A percentile compares a stretch with the other conserved stretches of the same genome.
Conservation (phyloP, 2,888 invertebrate genomes). For the Ichneumon xanthorius region DNA sequence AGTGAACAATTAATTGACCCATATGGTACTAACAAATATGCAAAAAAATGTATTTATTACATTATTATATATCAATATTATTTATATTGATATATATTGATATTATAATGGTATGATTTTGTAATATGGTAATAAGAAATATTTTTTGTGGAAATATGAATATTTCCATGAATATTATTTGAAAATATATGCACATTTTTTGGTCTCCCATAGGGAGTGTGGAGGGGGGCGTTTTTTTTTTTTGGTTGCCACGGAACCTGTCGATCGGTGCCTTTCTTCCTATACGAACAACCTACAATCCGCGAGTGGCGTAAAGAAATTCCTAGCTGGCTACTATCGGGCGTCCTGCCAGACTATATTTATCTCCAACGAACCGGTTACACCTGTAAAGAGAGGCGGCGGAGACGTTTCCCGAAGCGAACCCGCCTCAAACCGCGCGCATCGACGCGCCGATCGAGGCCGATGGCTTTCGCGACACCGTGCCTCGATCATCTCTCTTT, state of each 20-base stretch:
- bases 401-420: slow-evolving; percentile 67
- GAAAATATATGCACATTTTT: too few species aligned
- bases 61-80: too few species aligned
- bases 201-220: neutral
- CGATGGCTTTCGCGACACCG: slow-evolving; percentile 46
- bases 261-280: slow-evolving; percentile 42
- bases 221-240: neutral
- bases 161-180: too few species aligned
- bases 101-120: too few species aligned
- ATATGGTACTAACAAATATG: too few species aligned
- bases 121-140: too few species aligned
- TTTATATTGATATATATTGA: too few species aligned
- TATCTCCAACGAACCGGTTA: slow-evolving; percentile 80
- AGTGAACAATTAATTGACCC: neutral
- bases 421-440: slow-evolving; percentile 21
- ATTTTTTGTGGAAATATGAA: too few species aligned
- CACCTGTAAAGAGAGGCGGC: slow-evolving; percentile 74
- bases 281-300: slow-evolving; percentile 24
- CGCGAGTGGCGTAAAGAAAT: slow-evolving; percentile 73
- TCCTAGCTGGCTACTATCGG: slow-evolving; percentile 77
- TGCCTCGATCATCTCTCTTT: slow-evolving; percentile 7
- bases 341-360: slow-evolving; percentile 82
- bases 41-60: too few species aligned
- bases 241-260: slow-evolving; percentile 15
- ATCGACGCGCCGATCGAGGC: slow-evolving; percentile 50